Conservation (phyloP, 1,140 invertebrate species). For the Zaprionus tsacasi region DNA sequence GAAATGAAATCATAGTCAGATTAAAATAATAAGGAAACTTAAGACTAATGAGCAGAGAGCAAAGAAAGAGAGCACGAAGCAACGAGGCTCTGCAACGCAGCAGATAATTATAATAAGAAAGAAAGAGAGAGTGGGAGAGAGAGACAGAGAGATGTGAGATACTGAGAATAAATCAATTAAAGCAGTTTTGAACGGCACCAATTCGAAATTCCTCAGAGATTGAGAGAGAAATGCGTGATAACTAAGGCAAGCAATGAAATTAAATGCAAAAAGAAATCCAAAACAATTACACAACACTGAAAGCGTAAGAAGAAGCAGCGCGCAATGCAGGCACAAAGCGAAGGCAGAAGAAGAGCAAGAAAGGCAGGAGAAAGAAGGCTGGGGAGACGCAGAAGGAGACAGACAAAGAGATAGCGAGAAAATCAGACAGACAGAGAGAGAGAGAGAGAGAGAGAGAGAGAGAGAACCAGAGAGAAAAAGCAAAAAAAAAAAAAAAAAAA, state of each 20-base stretch:
- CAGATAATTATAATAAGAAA: constrained; percentile 3
- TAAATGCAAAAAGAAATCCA: background rate
- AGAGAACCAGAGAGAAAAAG: too few species aligned
- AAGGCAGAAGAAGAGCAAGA: too few species aligned
- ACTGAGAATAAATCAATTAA: background rate
- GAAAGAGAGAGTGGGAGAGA: background rate
- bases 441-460: background rate
- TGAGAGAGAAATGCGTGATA: background rate
- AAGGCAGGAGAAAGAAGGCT: too few species aligned
- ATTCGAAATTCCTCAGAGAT: background rate
- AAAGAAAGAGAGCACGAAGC: background rate
- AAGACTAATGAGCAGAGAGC: background rate
- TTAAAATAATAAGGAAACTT: constrained; percentile 7
- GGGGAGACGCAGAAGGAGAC: too few species aligned
- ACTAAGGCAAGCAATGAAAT: too few species aligned
- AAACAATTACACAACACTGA: too few species aligned
- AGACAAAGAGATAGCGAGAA: background rate
- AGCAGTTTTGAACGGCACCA: background rate
- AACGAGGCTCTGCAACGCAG: background rate
- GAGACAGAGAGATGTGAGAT: background rate
- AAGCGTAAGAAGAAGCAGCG: background rate
- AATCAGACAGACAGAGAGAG: background rate
- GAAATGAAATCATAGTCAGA: constrained; percentile 5
- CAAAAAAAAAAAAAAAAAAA: background rate
- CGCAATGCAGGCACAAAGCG: background rate